Evolutionary conservation across 2,113 vertebrate species (phyloP).

Genomic region (Cryptoleucopteryx plumbea): DNA sequence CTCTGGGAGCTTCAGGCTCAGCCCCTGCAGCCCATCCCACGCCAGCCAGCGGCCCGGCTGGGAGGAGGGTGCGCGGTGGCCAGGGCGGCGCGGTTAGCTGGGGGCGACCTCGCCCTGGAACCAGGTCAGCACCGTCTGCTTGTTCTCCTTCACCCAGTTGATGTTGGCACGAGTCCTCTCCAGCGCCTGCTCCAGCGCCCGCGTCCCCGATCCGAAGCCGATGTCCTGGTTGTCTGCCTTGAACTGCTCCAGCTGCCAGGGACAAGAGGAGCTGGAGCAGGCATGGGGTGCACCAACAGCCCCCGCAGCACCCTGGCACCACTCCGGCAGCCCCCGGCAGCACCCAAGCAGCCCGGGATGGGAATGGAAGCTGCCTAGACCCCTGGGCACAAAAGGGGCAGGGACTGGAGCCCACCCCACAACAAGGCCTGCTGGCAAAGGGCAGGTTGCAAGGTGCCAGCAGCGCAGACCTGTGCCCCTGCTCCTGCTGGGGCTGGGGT

Average conservation of each 20-base stretch:
- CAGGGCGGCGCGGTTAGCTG: accelerated
- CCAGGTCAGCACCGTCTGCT: constrained; percentile 64
- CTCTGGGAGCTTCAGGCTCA: not conserved
- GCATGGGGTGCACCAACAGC: accelerated
- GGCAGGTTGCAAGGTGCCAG: not conserved
- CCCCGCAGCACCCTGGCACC: not conserved
- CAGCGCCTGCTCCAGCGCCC: constrained; percentile 81
- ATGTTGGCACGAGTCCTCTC: constrained; percentile 83
- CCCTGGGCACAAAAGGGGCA: not conserved
- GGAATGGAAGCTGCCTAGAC: not conserved
- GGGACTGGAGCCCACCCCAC: not conserved
- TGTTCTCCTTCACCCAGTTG: constrained; percentile 82
- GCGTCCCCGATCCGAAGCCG: constrained; percentile 74
- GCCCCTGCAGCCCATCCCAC: accelerated
- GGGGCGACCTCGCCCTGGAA: not conserved
- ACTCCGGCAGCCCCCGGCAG: not conserved
- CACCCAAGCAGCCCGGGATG: not conserved
- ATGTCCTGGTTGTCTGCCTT: constrained; percentile 69
- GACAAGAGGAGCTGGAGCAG: not conserved
- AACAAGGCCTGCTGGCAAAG: not conserved
- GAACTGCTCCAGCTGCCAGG: constrained; percentile 81
- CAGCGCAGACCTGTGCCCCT: not conserved
- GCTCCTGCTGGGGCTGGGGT: not conserved
- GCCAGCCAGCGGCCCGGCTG: accelerated
- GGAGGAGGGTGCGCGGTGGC: not conserved